Evolutionary conservation across 1,140 invertebrate species (phyloP).

Genomic region (Euura lappo): DNA sequence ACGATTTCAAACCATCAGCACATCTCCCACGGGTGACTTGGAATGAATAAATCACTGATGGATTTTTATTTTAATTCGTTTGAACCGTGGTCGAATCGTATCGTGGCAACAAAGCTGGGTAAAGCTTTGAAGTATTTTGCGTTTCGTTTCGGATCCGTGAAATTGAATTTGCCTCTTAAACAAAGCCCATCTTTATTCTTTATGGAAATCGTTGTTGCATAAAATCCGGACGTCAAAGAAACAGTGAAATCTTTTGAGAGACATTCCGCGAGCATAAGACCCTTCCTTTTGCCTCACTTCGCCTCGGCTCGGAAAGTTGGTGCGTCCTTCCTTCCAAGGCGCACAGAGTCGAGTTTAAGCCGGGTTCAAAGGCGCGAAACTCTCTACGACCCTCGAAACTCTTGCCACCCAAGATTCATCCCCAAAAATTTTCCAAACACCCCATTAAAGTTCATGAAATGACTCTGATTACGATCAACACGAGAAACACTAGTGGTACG

Average conservation of each 20-base stretch:
- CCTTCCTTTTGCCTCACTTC: background rate
- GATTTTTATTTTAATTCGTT: no score
- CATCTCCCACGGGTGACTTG: no score
- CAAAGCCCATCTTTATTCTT: background rate
- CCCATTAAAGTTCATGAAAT: no score
- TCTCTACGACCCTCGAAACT: background rate
- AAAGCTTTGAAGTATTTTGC: background rate
- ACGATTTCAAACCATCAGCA: no score
- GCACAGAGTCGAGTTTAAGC: background rate
- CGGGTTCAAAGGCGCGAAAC: background rate
- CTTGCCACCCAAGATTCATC: background rate
- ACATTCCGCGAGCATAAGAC: background rate
- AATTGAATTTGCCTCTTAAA: background rate
- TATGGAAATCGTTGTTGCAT: background rate
- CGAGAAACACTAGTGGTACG: no score
- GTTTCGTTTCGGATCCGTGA: background rate
- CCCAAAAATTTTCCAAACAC: no score
- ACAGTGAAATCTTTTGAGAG: background rate
- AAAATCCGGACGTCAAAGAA: slow-evolving; percentile 4
- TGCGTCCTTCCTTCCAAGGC: background rate
- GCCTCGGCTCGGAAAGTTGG: background rate
- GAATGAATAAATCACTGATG: no score
- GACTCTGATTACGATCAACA: no score
- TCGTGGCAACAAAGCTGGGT: no score
- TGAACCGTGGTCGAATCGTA: no score